A percentile compares a stretch with the other conserved stretches of the same genome.
Conservation (phyloP, 1,140 invertebrate genomes). For the Danaus melanippus region DNA sequence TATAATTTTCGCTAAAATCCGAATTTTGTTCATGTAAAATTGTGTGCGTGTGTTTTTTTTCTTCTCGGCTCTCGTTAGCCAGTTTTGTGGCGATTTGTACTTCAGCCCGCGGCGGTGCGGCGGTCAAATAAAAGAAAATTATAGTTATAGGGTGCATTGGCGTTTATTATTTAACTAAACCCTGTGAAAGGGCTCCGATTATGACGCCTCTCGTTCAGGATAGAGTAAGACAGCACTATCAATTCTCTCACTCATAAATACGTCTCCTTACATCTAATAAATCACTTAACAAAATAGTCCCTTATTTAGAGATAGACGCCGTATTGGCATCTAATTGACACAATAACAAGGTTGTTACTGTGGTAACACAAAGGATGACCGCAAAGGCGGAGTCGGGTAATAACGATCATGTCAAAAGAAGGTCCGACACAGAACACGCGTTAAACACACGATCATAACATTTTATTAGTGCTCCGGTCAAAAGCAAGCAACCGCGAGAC, state of each 20-base stretch:
- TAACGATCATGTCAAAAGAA: slow-evolving; percentile 70
- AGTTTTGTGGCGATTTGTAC: slow-evolving; percentile 51
- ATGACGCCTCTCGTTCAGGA: slow-evolving; percentile 46
- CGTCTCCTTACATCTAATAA: slow-evolving; percentile 37
- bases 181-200: slow-evolving; percentile 49
- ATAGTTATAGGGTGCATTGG: slow-evolving; percentile 60
- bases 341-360: slow-evolving; percentile 63
- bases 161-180: slow-evolving; percentile 70
- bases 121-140: slow-evolving; percentile 65
- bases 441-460: slow-evolving; percentile 72
- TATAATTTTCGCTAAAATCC: slow-evolving; percentile 23
- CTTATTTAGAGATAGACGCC: slow-evolving; percentile 44
- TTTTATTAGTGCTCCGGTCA: slow-evolving; percentile 70
- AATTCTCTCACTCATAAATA: slow-evolving; percentile 16
- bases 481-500: slow-evolving; percentile 66
- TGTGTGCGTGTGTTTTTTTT: slow-evolving; percentile 50
- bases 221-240: slow-evolving; percentile 12
- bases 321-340: slow-evolving; percentile 62
- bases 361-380: slow-evolving; percentile 58
- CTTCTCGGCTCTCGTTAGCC: slow-evolving; percentile 52
- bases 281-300: slow-evolving; percentile 34
- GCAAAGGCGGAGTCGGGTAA: slow-evolving; percentile 60
- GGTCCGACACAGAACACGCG: slow-evolving; percentile 66
- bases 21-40: slow-evolving; percentile 35
- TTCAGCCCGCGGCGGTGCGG: slow-evolving; percentile 43